These are phyloP conservation scores for Peromyscus maniculatus DNA, from an alignment of 2,113 vertebrate species.

Conservation along the genomic window DNA sequence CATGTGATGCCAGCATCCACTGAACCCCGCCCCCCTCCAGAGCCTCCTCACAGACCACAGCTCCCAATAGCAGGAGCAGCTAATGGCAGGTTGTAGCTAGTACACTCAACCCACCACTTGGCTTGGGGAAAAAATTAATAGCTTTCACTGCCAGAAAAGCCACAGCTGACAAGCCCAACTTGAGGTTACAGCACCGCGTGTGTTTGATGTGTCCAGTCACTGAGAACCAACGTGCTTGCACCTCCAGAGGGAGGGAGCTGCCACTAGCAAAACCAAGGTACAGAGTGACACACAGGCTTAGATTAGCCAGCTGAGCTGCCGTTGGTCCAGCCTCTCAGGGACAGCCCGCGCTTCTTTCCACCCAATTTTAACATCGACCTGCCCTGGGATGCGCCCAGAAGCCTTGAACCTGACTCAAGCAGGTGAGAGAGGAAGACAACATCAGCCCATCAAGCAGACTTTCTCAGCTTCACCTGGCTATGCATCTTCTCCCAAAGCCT, in stretches of 20 bases:
- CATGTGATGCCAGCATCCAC: neutral
- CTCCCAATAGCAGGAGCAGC: neutral
- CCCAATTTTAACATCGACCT: accelerated
- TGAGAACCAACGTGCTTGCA: neutral
- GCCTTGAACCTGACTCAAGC: neutral
- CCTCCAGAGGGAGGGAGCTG: neutral
- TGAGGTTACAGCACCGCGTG: neutral
- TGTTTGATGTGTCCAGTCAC: neutral
- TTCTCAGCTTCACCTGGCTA: neutral
- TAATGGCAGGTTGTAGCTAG: conserved; percentile 39
- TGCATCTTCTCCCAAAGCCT: neutral
- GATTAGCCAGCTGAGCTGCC: neutral
- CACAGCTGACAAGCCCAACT: conserved; percentile 33
- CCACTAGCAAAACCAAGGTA: neutral
- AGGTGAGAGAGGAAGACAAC: accelerated
- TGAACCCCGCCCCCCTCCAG: no score
- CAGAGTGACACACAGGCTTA: accelerated
- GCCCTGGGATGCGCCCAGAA: neutral
- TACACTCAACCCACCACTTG: neutral
- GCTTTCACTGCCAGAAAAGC: conserved; percentile 52
- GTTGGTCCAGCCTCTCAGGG: no score
- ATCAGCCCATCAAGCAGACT: accelerated
- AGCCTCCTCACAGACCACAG: neutral
- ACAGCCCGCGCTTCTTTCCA: neutral
- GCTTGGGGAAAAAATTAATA: conserved; percentile 30